Percentiles rank a stretch among this genome's conserved stretches.
Conservation (phyloP, 1,140 invertebrate species). For the Prorops nasuta region DNA sequence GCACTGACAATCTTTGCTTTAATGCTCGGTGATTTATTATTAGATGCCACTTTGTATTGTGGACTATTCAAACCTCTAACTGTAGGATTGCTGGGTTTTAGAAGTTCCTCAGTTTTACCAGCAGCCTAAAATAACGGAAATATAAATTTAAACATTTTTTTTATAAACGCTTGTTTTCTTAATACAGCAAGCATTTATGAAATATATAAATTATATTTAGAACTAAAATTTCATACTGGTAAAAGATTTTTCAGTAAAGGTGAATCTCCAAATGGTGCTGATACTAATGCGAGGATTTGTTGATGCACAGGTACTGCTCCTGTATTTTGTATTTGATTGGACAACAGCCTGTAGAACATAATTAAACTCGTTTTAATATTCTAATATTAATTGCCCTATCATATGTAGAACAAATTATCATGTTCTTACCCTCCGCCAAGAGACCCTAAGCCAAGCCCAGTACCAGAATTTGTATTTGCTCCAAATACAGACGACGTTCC, state of each 20-base stretch:
- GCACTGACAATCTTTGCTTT: slow-evolving; percentile 62
- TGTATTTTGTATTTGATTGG: slow-evolving; percentile 42
- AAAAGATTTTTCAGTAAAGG: slow-evolving; percentile 73
- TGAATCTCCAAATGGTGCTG: slow-evolving; percentile 77
- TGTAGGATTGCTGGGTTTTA: slow-evolving; percentile 72
- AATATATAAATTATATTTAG: slow-evolving; percentile 7
- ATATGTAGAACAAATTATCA: no score
- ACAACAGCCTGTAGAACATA: slow-evolving; percentile 25
- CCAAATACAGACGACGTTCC: slow-evolving; percentile 47
- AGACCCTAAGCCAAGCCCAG: slow-evolving; percentile 37
- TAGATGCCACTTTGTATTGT: slow-evolving; percentile 65
- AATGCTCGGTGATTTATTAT: slow-evolving; percentile 59
- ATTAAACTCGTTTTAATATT: not conserved
- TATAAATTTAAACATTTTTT: no score
- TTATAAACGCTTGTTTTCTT: no score
- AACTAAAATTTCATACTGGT: slow-evolving; percentile 51
- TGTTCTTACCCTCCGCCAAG: slow-evolving; percentile 38
- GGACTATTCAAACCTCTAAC: slow-evolving; percentile 60
- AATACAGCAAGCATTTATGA: slow-evolving; percentile 8
- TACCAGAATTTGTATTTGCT: slow-evolving; percentile 41
- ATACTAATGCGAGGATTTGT: slow-evolving; percentile 68
- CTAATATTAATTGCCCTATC: no score
- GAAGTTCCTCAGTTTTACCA: slow-evolving; percentile 66
- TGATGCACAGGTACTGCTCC: slow-evolving; percentile 60
- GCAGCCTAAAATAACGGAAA: slow-evolving; percentile 57